A percentile compares a stretch with the other conserved stretches of the same genome.
These are phyloP conservation scores for Siphonodentalium dalli DNA, from an alignment of 2,888 invertebrate species.

Conservation along the genomic window DNA sequence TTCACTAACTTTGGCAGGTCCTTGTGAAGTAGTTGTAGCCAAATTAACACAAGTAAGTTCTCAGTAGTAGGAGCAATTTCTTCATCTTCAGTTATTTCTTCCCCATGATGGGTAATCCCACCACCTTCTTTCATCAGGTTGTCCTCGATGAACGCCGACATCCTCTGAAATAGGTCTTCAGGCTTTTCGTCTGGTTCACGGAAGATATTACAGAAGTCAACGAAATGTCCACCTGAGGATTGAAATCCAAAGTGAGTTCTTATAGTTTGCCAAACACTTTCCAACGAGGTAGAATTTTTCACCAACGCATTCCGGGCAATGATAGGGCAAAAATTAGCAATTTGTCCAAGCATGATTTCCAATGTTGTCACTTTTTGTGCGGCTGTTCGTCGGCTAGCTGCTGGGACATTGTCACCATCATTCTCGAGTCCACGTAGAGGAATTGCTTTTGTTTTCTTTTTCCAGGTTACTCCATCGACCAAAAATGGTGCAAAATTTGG, in stretches of 20 bases:
- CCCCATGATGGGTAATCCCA: no score
- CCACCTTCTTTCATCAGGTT: conserved; percentile 3
- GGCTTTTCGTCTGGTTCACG: no score
- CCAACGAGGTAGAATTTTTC: conserved; percentile 8
- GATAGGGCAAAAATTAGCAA: background rate
- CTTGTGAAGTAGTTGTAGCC: conserved; percentile 14
- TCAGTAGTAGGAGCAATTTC: no score
- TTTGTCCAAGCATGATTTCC: background rate
- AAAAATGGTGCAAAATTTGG: conserved; percentile 17
- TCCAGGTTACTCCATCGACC: conserved; percentile 12
- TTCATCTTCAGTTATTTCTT: background rate
- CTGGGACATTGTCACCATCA: background rate
- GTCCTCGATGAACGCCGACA: conserved; percentile 23
- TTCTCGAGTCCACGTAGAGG: background rate
- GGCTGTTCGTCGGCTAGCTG: background rate
- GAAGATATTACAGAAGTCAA: conserved; percentile 10
- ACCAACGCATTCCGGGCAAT: conserved; percentile 6
- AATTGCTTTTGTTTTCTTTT: background rate
- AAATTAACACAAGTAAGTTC: conserved; percentile 11
- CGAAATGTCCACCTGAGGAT: conserved; percentile 19
- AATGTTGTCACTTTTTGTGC: conserved; percentile 5
- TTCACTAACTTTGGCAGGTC: conserved; percentile 11
- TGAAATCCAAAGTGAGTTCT: conserved; percentile 27
- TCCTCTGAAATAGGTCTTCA: no score
- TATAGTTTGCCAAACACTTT: conserved; percentile 13